Base-by-base conservation (phyloP, 2,888 invertebrate species). In the Philereme vetulata region DNA sequence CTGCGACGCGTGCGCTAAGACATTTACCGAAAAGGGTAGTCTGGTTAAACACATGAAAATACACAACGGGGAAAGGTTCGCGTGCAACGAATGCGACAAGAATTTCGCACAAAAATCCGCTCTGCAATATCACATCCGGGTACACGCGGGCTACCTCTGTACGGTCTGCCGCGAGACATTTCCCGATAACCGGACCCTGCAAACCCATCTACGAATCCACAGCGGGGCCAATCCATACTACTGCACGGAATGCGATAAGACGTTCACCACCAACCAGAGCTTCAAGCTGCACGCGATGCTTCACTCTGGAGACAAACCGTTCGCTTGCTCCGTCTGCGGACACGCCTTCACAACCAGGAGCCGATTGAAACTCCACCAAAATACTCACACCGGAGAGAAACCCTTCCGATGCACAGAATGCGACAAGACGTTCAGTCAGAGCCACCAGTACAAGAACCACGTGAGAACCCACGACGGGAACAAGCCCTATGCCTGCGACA, bases 1-100 rank as follows among this genome's bases (percentile, higher is more conserved):
- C 0, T 64, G 64, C 46, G 42, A 57, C 7, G 36, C 54, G 2
- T 56, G 56, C n/a, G 0, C 35, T 34, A 57, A 57, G 5, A 8
- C 47, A 4, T 57, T 57, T 8, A 47, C 57, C 5, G 51, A 51
- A 35, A 57, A 57, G 0, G 35, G 42, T 0, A 50, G 36, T 43
- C 21, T 57, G 4, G 42, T 51, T 10, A 46, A 57, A 52, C 57
- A 57, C 32, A 43, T 51, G 9, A 47, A 11, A 35, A 52, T 43
- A 4, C 57, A 57, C 47, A 32, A n/a, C 0, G 57, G 51, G 32
- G 51, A 57, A 3, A 47, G 57, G 10, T 57, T 47, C 7, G 10
- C 47, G 4, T 57, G 57, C 10, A 43, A 36, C 3, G 10, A 32
- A 5, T 57, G 57, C n/a, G 32, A 32, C 21, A 57, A 57, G 43